Conservation (phyloP, 2,797 vertebrate genomes). For the Gallinago solitaria region DNA sequence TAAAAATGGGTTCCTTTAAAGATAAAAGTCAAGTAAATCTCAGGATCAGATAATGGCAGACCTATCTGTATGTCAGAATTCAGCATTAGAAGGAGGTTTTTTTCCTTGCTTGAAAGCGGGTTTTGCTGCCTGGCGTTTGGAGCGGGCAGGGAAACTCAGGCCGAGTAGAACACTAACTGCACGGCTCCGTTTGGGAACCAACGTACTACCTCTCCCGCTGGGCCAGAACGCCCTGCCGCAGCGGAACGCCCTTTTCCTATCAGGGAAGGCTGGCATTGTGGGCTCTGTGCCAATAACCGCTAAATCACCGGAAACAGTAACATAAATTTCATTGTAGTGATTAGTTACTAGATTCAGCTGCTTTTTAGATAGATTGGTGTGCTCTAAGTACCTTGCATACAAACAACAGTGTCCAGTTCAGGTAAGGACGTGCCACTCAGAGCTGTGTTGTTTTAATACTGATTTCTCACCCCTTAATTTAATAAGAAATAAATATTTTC, state of each 20-base stretch:
- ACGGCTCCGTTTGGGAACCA: fast-evolving
- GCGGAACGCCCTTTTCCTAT: fast-evolving
- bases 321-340: fast-evolving
- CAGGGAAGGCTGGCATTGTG: fast-evolving
- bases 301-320: fast-evolving
- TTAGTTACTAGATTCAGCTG: background rate
- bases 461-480: background rate
- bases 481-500: background rate
- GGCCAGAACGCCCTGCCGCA: background rate
- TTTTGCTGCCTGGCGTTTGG: background rate
- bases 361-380: background rate
- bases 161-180: background rate
- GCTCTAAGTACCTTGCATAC: fast-evolving
- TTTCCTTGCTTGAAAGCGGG: background rate
- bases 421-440: fast-evolving
- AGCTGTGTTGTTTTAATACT: fast-evolving
- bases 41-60: background rate
- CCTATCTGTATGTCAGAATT: fast-evolving
- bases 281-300: background rate
- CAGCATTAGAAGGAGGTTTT: background rate
- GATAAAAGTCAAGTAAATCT: background rate
- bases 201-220: fast-evolving
- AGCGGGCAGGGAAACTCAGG: fast-evolving
- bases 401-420: background rate
- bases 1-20: background rate